Evolutionary conservation across 2,113 vertebrate species (phyloP).

Genomic region (Argyrosomus japonicus): DNA sequence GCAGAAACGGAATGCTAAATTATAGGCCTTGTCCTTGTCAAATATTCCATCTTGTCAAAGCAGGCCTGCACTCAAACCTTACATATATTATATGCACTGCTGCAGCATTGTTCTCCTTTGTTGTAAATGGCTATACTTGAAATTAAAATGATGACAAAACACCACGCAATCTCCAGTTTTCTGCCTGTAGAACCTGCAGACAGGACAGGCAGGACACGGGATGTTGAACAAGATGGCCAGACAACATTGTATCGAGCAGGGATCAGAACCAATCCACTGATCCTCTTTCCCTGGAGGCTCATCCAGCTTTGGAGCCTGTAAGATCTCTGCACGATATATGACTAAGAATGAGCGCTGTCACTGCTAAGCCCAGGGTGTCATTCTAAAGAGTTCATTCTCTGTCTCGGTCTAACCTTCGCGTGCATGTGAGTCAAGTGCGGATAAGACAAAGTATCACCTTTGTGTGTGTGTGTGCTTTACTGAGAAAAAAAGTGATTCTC

Average conservation of each 20-base stretch:
- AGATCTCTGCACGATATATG: conserved; percentile 78
- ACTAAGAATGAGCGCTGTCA: conserved; percentile 57
- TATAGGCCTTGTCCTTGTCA: not conserved
- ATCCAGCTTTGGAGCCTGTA: conserved; percentile 83
- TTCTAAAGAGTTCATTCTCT: conserved; percentile 14
- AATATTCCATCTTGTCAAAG: conserved; percentile 5
- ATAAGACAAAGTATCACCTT: conserved; percentile 4
- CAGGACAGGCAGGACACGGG: conserved; percentile 4
- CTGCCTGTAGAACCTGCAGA: conserved; percentile 19
- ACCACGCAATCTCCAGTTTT: not conserved
- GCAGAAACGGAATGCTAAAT: conserved; percentile 2
- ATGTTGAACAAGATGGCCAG: conserved; percentile 38
- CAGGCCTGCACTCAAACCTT: not conserved
- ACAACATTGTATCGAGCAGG: conserved; percentile 50
- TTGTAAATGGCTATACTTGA: not conserved
- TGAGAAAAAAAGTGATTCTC: conserved; percentile 20
- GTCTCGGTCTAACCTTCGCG: conserved; percentile 36
- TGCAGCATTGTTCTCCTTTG: not conserved
- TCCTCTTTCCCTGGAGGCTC: conserved; percentile 81
- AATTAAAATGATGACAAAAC: not conserved
- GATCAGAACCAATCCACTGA: conserved; percentile 79
- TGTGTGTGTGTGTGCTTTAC: not conserved
- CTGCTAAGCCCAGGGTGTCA: conserved; percentile 52
- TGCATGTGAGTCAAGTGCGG: not conserved
- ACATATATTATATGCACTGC: not conserved